Percentiles rank a stretch among this genome's conserved stretches.
These are phyloP conservation scores for Setipinna tenuifilis DNA, from an alignment of 2,797 vertebrate genomes.

Conservation along the genomic window DNA sequence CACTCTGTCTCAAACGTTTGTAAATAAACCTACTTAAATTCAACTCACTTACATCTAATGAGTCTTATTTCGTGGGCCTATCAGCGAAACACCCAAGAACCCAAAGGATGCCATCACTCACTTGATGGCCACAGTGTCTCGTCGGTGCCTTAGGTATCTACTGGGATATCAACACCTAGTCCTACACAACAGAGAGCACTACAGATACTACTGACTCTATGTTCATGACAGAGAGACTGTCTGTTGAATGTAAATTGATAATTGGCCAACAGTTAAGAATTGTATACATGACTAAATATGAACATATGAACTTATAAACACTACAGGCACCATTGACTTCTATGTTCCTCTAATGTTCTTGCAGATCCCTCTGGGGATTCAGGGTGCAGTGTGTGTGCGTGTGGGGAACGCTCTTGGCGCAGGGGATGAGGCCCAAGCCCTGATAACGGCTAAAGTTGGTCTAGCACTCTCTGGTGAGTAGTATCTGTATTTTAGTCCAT, in stretches of 20 bases:
- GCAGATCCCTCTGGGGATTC: constrained; percentile 85
- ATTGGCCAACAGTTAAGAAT: not conserved
- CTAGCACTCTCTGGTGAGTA: constrained; percentile 80
- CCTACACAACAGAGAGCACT: no score
- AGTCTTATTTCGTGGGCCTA: no score
- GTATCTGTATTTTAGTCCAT: not conserved
- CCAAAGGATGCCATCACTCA: no score
- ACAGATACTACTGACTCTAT: no score
- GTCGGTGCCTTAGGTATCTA: no score
- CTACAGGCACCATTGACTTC: not conserved
- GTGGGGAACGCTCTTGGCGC: constrained; percentile 94
- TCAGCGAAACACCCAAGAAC: no score
- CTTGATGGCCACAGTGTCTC: no score
- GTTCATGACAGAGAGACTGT: no score
- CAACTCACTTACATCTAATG: no score
- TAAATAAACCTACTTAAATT: no score
- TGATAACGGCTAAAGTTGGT: constrained; percentile 75
- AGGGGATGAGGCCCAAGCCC: constrained; percentile 77
- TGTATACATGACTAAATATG: not conserved
- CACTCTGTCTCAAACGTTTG: no score
- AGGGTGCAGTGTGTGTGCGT: constrained; percentile 81
- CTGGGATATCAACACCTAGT: no score
- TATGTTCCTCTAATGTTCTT: not conserved
- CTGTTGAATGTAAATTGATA: not conserved
- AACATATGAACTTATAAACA: not conserved